Base-by-base conservation (phyloP, 2,113 vertebrate genomes). In the Hydrolagus affinis region DNA sequence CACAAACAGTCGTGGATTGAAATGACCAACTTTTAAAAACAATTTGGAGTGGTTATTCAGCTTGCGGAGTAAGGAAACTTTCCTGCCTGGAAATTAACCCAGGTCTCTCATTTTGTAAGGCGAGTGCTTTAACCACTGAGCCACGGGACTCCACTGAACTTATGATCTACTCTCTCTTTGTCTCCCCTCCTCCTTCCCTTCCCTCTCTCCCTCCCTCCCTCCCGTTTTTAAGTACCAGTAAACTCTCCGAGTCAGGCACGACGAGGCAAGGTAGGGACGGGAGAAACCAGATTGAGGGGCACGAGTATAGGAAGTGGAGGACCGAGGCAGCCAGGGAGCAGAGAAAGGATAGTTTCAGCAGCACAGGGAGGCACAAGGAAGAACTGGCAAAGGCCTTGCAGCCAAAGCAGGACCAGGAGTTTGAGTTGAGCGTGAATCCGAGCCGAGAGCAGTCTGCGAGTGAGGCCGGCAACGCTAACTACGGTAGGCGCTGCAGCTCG, bases 161-260 rank as follows among this genome's bases (percentile, higher is more conserved):
- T 44, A 44, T 44, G 44, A 44, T 44, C 44, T 44, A 44, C 44
- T 44, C 44, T 44, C 44, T 44, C 44, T 44, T 44, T 44, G 2
- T 44, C 44, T 6, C 44, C 44, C 66, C 6, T 6, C 66, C 30
- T 83, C 21, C 76, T 62, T 83, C 66, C 17, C 56, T 75, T n/a
- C n/a, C n/a, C n/a, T n/a, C n/a, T n/a, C n/a, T n/a, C n/a, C n/a
- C n/a, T n/a, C n/a, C n/a, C n/a, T n/a, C n/a, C n/a, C n/a, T n/a
- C n/a, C n/a, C n/a, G n/a, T n/a, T 2, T 75, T 10, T 56, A 75
- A 83, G 78, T 83, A 66, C 78, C 17, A 64, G 62, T 83, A 10
- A 62, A 68, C 62, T 64, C 25, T 68, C 78, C 0, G 76, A 77
- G 2, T 23, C 74, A 32, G 59, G 62, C 57, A 62, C 8, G 25